These are phyloP conservation scores for Chesias legatella DNA, from an alignment of 2,888 invertebrate genomes.

Conservation along the genomic window DNA sequence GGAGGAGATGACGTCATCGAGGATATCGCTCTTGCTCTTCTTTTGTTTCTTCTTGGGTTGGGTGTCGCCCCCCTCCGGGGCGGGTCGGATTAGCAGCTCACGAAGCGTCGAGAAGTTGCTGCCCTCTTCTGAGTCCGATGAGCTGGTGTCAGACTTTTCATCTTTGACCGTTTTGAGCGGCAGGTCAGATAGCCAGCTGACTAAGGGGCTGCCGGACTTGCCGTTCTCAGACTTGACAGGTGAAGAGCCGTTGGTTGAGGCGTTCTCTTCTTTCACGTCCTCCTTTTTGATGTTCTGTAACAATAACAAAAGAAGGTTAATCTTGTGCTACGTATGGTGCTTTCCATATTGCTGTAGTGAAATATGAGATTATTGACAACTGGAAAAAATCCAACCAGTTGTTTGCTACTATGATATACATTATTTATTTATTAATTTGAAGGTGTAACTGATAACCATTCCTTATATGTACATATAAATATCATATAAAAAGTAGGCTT, in stretches of 20 bases:
- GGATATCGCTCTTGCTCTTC: slow-evolving; percentile 82
- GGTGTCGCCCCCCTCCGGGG: slow-evolving; percentile 72
- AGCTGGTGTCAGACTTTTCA: slow-evolving; percentile 78
- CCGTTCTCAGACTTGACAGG: slow-evolving; percentile 72
- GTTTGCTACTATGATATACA: too few relatives aligned
- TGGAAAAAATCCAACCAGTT: too few relatives aligned
- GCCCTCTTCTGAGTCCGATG: slow-evolving; percentile 84
- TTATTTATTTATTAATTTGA: too few relatives aligned
- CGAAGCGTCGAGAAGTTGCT: slow-evolving; percentile 90
- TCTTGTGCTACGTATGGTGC: too few relatives aligned
- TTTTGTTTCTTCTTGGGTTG: slow-evolving; percentile 79
- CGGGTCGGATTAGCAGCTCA: slow-evolving; percentile 88
- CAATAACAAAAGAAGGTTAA: slow-evolving; percentile 1
- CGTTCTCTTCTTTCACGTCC: slow-evolving; percentile 72
- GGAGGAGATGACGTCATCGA: slow-evolving; percentile 90
- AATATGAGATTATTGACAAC: too few relatives aligned
- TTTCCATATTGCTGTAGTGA: too few relatives aligned
- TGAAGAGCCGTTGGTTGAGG: slow-evolving; percentile 65
- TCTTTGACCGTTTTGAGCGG: slow-evolving; percentile 58
- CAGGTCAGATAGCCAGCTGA: slow-evolving; percentile 67
- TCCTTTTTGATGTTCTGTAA: slow-evolving; percentile 73
- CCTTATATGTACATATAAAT: too few relatives aligned
- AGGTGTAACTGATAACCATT: too few relatives aligned
- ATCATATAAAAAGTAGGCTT: too few relatives aligned
- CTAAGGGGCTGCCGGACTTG: slow-evolving; percentile 55